Base-by-base conservation (phyloP, 2,113 vertebrate genomes). In the Syngnathus floridae region DNA sequence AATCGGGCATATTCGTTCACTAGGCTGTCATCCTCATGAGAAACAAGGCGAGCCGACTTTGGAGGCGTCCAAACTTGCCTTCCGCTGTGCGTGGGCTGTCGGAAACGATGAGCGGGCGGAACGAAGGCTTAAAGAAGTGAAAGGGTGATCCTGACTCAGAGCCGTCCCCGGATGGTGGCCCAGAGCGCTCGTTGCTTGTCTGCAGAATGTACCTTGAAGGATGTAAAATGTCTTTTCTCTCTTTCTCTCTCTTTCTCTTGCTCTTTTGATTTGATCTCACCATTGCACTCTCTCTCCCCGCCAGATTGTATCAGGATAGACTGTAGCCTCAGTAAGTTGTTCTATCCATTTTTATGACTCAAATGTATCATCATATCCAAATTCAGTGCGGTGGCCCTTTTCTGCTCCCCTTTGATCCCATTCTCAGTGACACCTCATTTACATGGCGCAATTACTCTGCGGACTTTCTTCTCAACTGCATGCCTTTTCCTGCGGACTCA, bases 261-360 rank as follows among this genome's bases (percentile, higher is more conserved):
- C 82, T 88, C 74, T 87, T 86, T 86, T 84, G 48, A 65, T 87
- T 86, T 84, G 67, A 89, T 89, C 88, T 91, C 85, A 92, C 86
- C 91, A 92, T 93, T 87, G 88, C 88, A 88, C 91, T 92, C 90
- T 90, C 87, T 94, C 90, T 92, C 35, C 90, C 88, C 87, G 52
- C 92, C 93, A 95, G 94, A 95, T 93, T 95, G 94, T 94, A 93
- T 96, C 93, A 94, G 93, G 90, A 93, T 95, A 94, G 93, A 94
- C 93, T 96, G 94, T 93, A 94, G 92, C 88, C 93, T 92, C 88
- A 96, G 94, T 96, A 96, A 96, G 94, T 96, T 86, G 82, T 87
- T 79, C 88, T 86, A 84, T 87, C 85, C 84, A 75, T 87, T 89
- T 85, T 85, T 85, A 75, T 68, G 82, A 74, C 80, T 82, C 48